Evolutionary conservation across 2,113 vertebrate species (phyloP).

Genomic region (Brachionichthys hirsutus): DNA sequence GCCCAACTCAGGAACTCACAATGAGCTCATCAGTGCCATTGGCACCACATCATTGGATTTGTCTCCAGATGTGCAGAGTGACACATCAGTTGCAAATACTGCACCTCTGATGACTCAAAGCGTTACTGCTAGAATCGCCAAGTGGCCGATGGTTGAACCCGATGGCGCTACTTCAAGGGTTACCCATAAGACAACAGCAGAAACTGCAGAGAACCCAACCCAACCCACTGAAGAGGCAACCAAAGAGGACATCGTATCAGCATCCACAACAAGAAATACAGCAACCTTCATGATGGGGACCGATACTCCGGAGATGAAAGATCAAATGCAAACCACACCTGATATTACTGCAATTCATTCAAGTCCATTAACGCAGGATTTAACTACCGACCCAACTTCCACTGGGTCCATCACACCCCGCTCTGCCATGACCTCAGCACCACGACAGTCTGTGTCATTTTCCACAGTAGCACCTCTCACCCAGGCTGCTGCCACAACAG

Average conservation of each 20-base stretch:
- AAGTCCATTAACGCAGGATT: background rate
- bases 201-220: slow-evolving; percentile 3
- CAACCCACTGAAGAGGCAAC: background rate
- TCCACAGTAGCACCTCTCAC: background rate
- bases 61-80: background rate
- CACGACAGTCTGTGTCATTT: slow-evolving; percentile 10
- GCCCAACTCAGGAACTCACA: background rate
- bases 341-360: slow-evolving; percentile 11
- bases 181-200: slow-evolving; percentile 16
- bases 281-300: slow-evolving; percentile 1
- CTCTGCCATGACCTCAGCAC: slow-evolving; percentile 4
- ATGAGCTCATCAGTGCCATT: background rate
- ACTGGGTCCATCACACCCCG: slow-evolving; percentile 8
- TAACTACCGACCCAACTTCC: background rate
- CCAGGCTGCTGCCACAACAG: slow-evolving; percentile 30
- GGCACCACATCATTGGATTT: background rate
- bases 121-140: slow-evolving; percentile 9
- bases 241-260: slow-evolving; percentile 1
- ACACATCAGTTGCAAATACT: slow-evolving; percentile 5
- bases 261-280: slow-evolving; percentile 1
- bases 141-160: slow-evolving; percentile 6
- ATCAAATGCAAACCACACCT: slow-evolving; percentile 20
- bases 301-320: background rate
- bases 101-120: slow-evolving; percentile 21
- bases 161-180: background rate